A percentile compares a stretch with the other conserved stretches of the same genome.
Conservation (phyloP, 2,888 invertebrate species). For the Harpalus rubripes region DNA sequence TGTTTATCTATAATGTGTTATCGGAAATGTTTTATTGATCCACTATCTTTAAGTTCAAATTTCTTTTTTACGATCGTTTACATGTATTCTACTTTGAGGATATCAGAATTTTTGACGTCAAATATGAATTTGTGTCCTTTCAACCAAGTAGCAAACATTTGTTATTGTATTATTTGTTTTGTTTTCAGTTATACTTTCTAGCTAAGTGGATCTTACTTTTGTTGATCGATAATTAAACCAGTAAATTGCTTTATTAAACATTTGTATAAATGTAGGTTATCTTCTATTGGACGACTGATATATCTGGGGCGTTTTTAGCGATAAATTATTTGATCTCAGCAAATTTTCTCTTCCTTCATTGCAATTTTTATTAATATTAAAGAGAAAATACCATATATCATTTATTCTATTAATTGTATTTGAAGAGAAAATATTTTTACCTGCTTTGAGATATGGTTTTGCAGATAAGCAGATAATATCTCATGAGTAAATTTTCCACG, state of each 20-base stretch:
- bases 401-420: conserved; percentile 3
- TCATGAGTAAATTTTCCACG: too few species aligned
- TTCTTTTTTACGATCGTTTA: not conserved
- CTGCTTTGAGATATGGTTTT: not conserved
- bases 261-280: conserved; percentile 52
- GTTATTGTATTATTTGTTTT: too few species aligned
- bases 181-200: conserved; percentile 9
- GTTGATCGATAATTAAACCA: conserved; percentile 37
- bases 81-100: not conserved
- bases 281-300: conserved; percentile 3
- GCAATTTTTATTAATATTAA: conserved; percentile 12
- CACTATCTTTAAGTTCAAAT: not conserved
- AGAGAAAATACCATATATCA: conserved; percentile 23
- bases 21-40: conserved; percentile 13
- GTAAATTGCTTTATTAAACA: conserved; percentile 38
- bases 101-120: too few species aligned
- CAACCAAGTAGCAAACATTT: too few species aligned
- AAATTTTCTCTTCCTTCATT: conserved; percentile 1
- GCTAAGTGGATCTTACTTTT: conserved; percentile 32
- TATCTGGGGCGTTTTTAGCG: not conserved
- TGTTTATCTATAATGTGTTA: too few species aligned
- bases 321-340: conserved; percentile 35
- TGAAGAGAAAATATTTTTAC: conserved; percentile 22
- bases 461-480: not conserved
- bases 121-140: too few species aligned